phyloP scores from a whole-genome alignment of 2,888 invertebrate genomes.

The Orgyia antiqua region DNA sequence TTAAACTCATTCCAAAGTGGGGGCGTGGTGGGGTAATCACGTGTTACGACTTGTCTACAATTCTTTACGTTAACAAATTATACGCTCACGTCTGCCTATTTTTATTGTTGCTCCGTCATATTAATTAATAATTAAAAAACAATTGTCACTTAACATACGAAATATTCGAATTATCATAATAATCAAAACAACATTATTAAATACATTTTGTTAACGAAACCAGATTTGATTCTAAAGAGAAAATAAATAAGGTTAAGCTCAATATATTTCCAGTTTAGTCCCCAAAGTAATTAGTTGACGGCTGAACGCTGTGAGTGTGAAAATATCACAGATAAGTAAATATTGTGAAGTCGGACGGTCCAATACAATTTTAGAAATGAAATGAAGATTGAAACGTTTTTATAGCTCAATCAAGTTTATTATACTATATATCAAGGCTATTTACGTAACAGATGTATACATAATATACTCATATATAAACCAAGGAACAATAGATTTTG shows the following conservation, averaged over 20 bases:
- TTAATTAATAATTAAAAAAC: not conserved
- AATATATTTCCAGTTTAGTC: conserved; percentile 39
- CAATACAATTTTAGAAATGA: conserved; percentile 15
- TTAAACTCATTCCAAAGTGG: too few relatives aligned
- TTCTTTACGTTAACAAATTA: too few relatives aligned
- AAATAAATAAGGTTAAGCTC: conserved; percentile 27
- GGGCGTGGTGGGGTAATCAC: too few relatives aligned
- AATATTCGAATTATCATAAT: not conserved
- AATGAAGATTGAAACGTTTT: not conserved
- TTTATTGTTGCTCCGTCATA: too few relatives aligned
- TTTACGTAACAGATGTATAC: too few relatives aligned
- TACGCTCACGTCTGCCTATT: too few relatives aligned
- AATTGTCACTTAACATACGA: not conserved
- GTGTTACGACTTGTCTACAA: too few relatives aligned
- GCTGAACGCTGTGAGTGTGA: conserved; percentile 28
- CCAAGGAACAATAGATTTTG: too few relatives aligned
- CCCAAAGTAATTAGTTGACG: conserved; percentile 40
- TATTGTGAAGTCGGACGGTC: conserved; percentile 34
- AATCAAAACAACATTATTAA: conserved; percentile 1
- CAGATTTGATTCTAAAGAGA: conserved; percentile 12
- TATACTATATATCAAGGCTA: too few relatives aligned
- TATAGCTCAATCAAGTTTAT: too few relatives aligned
- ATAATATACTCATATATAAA: too few relatives aligned
- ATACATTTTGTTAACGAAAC: conserved; percentile 8
- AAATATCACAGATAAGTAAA: conserved; percentile 38